Conservation (phyloP, 2,888 invertebrate species). For the Panopea generosa region DNA sequence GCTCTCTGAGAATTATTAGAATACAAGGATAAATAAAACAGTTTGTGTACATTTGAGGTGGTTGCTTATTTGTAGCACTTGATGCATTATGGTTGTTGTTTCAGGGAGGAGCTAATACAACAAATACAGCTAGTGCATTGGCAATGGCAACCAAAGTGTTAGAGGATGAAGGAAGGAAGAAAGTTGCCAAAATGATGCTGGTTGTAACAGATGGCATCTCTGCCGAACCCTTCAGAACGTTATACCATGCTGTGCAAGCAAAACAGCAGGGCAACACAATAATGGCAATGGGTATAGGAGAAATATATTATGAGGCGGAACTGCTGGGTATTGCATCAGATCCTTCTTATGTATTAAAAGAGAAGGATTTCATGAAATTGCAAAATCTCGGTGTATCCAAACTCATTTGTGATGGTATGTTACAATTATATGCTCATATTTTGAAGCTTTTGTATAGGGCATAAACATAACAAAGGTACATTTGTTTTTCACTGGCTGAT, state of each 20-base stretch:
- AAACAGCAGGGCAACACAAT: constrained; percentile 14
- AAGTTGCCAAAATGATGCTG: background rate
- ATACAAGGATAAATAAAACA: too few species aligned
- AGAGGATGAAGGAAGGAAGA: background rate
- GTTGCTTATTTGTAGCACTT: too few species aligned
- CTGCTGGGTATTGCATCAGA: constrained; percentile 14
- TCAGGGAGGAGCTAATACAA: constrained; percentile 23
- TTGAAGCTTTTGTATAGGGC: too few species aligned
- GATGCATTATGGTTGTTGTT: too few species aligned
- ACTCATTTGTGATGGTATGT: constrained; percentile 37
- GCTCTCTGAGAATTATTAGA: too few species aligned
- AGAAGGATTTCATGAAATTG: constrained; percentile 1
- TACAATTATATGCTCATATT: too few species aligned
- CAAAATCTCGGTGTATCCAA: constrained; percentile 10
- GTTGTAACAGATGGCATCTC: constrained; percentile 23
- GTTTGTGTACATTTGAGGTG: too few species aligned
- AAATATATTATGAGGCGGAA: background rate
- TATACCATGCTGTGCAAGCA: constrained; percentile 19
- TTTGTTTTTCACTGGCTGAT: too few species aligned
- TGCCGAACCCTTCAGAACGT: background rate
- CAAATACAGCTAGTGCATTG: constrained; percentile 45
- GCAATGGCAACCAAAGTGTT: constrained; percentile 4
- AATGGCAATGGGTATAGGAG: constrained; percentile 22
- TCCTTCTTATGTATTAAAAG: background rate
- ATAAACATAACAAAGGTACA: too few species aligned